These are phyloP conservation scores for Ictalurus furcatus DNA, from an alignment of 2,113 vertebrate genomes.

Conservation along the genomic window DNA sequence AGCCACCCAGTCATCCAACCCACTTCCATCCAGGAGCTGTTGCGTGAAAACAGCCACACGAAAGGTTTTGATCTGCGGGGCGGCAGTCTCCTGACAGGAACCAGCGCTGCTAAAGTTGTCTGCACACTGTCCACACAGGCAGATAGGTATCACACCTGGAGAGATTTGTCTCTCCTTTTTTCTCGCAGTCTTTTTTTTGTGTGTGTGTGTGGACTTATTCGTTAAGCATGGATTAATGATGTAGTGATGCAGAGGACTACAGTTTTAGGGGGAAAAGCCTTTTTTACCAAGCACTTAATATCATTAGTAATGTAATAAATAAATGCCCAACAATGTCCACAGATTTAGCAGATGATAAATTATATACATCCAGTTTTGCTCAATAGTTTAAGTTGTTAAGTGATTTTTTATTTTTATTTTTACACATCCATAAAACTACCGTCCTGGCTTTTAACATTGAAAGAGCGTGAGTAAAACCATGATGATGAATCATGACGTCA, in stretches of 20 bases:
- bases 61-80: slow-evolving; percentile 81
- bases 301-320: background rate
- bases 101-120: slow-evolving; percentile 84
- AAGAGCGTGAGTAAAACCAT: background rate
- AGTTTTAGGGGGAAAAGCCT: background rate
- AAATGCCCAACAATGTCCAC: background rate
- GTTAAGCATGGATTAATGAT: background rate
- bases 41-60: slow-evolving; percentile 80
- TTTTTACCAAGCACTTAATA: background rate
- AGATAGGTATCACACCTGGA: slow-evolving; percentile 76
- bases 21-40: slow-evolving; percentile 87
- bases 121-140: slow-evolving; percentile 89
- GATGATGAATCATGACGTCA: background rate
- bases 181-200: background rate
- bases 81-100: slow-evolving; percentile 84
- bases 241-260: background rate
- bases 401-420: background rate
- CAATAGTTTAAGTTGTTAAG: background rate
- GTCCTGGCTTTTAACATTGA: background rate
- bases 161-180: background rate
- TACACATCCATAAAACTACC: background rate
- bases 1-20: slow-evolving; percentile 84
- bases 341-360: background rate
- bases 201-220: background rate
- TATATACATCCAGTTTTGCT: background rate